phyloP scores from a whole-genome alignment of 1,140 invertebrate species.

The Aricia agestis region DNA sequence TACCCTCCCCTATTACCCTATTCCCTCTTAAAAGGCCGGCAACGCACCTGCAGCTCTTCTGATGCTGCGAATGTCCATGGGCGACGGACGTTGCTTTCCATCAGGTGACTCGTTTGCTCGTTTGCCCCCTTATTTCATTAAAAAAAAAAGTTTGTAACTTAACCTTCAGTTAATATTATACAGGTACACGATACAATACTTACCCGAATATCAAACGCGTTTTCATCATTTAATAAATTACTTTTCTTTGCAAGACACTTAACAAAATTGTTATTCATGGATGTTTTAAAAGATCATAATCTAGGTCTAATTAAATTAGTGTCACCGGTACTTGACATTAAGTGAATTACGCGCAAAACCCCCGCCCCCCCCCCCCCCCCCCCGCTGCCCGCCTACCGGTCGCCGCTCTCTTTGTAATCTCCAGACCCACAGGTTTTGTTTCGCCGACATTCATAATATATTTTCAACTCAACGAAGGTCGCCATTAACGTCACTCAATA shows the following conservation, averaged over 20 bases:
- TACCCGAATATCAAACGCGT: neutral
- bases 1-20: too few relatives aligned
- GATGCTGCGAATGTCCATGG: too few relatives aligned
- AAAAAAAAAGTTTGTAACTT: neutral
- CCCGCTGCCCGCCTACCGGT: slow-evolving; percentile 30
- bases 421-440: slow-evolving; percentile 21
- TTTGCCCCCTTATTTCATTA: too few relatives aligned
- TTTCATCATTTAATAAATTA: neutral
- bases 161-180: neutral
- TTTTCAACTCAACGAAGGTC: neutral
- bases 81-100: too few relatives aligned
- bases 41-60: too few relatives aligned
- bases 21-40: too few relatives aligned
- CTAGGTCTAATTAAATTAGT: slow-evolving; percentile 56
- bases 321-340: slow-evolving; percentile 51
- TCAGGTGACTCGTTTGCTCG: too few relatives aligned
- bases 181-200: neutral
- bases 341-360: slow-evolving; percentile 48
- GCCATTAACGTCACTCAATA: neutral
- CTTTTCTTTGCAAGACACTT: neutral
- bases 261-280: neutral
- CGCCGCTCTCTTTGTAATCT: slow-evolving; percentile 49
- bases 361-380: slow-evolving; percentile 25
- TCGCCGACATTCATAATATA: neutral
- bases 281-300: slow-evolving; percentile 31